A percentile compares a stretch with the other conserved stretches of the same genome.
Conservation (phyloP, 2,797 vertebrate genomes). For the Emydoidea blandingii region DNA sequence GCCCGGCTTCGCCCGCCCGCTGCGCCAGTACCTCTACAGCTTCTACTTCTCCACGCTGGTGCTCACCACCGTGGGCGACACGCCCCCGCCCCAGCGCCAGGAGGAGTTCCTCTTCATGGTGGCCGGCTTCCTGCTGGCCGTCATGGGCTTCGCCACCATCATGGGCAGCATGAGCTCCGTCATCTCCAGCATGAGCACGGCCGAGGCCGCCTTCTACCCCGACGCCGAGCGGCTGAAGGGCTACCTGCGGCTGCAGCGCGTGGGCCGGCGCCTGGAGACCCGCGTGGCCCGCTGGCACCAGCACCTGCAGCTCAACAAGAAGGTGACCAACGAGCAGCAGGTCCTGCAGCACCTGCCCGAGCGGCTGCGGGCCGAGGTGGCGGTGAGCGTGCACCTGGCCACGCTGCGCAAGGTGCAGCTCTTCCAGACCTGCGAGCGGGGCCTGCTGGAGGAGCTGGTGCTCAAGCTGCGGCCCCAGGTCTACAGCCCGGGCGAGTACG, state of each 20-base stretch:
- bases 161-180: constrained; percentile 90
- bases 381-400: constrained; percentile 89
- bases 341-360: constrained; percentile 87
- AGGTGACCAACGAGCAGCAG: constrained; percentile 89
- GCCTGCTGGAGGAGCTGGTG: constrained; percentile 92
- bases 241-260: constrained; percentile 85
- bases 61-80: constrained; percentile 92
- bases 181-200: constrained; percentile 85
- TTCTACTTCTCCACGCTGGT: constrained; percentile 94
- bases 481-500: constrained; percentile 94
- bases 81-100: constrained; percentile 79
- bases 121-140: constrained; percentile 89
- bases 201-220: constrained; percentile 89
- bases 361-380: constrained; percentile 89
- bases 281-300: constrained; percentile 91
- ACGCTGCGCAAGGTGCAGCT: constrained; percentile 92
- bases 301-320: constrained; percentile 91
- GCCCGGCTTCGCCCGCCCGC: constrained; percentile 78
- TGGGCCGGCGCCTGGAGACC: constrained; percentile 80
- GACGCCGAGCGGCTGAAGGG: constrained; percentile 88
- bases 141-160: constrained; percentile 93
- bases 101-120: constrained; percentile 93
- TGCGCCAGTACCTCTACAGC: constrained; percentile 92
- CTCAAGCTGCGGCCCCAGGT: constrained; percentile 93
- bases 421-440: constrained; percentile 91